phyloP scores from a whole-genome alignment of 1,140 invertebrate species.

The Trissolcus basalis region DNA sequence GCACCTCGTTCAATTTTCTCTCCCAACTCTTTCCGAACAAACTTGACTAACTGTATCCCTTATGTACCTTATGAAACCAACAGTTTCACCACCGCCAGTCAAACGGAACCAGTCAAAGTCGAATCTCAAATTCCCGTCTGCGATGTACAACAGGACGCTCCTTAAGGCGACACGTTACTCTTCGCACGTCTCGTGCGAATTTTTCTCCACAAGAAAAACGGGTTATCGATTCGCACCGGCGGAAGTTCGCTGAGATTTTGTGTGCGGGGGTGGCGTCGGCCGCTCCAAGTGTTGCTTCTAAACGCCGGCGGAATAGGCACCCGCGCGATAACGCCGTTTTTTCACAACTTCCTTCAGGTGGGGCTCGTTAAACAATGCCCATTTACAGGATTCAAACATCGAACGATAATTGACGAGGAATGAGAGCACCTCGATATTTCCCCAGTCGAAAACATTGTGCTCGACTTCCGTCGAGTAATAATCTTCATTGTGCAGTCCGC shows the following conservation, averaged over 20 bases:
- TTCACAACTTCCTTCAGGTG: conserved; percentile 20
- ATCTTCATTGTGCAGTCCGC: conserved; percentile 26
- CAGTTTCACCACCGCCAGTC: background rate
- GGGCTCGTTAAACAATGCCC: conserved; percentile 45
- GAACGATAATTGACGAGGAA: conserved; percentile 50
- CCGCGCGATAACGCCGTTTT: conserved; percentile 41
- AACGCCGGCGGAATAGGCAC: conserved; percentile 27
- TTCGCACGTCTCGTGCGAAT: background rate
- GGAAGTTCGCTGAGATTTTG: conserved; percentile 32
- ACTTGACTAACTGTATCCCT: no score
- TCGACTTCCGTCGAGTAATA: conserved; percentile 44
- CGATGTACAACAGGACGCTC: no score
- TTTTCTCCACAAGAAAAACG: conserved; percentile 7
- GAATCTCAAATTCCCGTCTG: no score
- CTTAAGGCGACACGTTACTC: no score
- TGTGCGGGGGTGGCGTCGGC: conserved; percentile 13
- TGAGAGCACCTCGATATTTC: conserved; percentile 34
- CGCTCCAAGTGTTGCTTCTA: conserved; percentile 38
- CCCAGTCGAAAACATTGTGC: conserved; percentile 28
- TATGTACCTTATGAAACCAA: no score
- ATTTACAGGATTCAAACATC: conserved; percentile 52
- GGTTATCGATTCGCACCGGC: conserved; percentile 30
- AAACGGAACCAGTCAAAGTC: no score
- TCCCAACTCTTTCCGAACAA: no score
- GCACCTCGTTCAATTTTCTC: no score